phyloP scores from a whole-genome alignment of 2,888 invertebrate species.

The Malacosoma neustria region DNA sequence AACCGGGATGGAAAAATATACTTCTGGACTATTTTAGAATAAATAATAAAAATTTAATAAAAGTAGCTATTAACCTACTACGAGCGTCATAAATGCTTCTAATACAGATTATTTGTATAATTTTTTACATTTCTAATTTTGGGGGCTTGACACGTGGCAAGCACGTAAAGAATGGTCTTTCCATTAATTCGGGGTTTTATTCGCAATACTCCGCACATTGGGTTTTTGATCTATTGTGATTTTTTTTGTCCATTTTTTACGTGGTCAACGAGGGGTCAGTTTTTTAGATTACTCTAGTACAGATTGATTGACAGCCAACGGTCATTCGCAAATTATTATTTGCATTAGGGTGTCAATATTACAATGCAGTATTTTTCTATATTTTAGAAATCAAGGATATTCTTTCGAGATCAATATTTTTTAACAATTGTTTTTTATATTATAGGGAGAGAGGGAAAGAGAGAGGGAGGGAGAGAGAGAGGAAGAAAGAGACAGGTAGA shows the following conservation, averaged over 20 bases:
- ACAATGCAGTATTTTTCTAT: no score
- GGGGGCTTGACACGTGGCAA: constrained; percentile 44
- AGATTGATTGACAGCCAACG: constrained; percentile 69
- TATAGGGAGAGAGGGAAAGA: no score
- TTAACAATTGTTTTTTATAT: no score
- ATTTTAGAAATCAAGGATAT: no score
- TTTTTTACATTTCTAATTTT: neutral
- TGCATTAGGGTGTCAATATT: constrained; percentile 31
- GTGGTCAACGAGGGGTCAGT: constrained; percentile 71
- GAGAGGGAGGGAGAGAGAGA: no score
- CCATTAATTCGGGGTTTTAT: constrained; percentile 51
- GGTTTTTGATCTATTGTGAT: constrained; percentile 38
- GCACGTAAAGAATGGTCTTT: constrained; percentile 36
- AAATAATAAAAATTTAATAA: no score
- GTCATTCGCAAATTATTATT: constrained; percentile 56
- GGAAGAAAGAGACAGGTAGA: no score
- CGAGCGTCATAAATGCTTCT: no score
- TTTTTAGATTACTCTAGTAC: constrained; percentile 43
- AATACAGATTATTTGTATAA: neutral
- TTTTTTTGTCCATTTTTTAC: constrained; percentile 42
- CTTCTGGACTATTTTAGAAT: no score
- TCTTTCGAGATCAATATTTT: no score
- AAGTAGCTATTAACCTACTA: no score
- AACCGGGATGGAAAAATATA: no score
- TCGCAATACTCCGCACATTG: constrained; percentile 32